Evolutionary conservation across 1,140 invertebrate species (phyloP).

Genomic region (Achatina immaculata): DNA sequence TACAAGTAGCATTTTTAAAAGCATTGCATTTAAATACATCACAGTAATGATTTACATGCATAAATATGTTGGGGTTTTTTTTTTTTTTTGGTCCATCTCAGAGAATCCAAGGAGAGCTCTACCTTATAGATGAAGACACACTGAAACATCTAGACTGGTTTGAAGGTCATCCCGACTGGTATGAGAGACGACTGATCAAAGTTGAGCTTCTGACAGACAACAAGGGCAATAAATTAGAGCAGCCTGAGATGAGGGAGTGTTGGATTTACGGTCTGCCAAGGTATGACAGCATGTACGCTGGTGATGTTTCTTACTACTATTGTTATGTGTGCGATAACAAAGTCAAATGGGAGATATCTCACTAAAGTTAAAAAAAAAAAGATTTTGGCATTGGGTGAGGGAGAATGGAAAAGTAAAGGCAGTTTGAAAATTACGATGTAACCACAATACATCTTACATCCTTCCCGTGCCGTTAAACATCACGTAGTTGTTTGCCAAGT

Average conservation of each 20-base stretch:
- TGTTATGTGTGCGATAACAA: background rate
- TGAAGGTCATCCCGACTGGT: slow-evolving; percentile 25
- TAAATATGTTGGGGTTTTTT: background rate
- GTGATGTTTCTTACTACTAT: background rate
- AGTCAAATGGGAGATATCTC: background rate
- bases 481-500: too few relatives aligned
- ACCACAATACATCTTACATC: too few relatives aligned
- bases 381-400: background rate
- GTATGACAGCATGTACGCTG: background rate
- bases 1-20: too few relatives aligned
- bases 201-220: slow-evolving; percentile 17
- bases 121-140: slow-evolving; percentile 12
- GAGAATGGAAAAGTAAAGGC: too few relatives aligned
- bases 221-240: background rate
- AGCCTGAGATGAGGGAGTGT: background rate
- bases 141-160: slow-evolving; percentile 20
- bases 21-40: background rate
- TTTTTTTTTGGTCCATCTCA: background rate
- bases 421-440: too few relatives aligned
- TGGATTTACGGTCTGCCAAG: slow-evolving; percentile 22
- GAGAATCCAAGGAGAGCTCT: slow-evolving; percentile 30
- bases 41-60: too few relatives aligned
- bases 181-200: background rate
- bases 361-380: background rate
- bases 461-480: too few relatives aligned